Base-by-base conservation (phyloP, 2,888 invertebrate species). In the Eutolmus rufibarbis region DNA sequence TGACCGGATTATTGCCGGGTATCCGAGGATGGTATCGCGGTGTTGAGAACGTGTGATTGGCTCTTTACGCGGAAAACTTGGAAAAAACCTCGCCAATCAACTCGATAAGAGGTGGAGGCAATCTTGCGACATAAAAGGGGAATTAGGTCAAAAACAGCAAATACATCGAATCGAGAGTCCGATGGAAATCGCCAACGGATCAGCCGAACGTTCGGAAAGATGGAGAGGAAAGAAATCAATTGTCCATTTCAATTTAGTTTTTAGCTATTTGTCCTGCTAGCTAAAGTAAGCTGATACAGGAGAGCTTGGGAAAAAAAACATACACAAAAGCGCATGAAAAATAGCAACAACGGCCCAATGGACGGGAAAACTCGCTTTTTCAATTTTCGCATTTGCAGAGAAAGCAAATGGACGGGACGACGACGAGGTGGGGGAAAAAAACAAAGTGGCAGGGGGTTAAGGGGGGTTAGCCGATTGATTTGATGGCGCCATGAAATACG, bases 211-310 rank as follows among this genome's bases (percentile, higher is more conserved):
- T 14, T 40, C 56, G 23, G 81, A n/a, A 79, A 66, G 81, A 81
- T 56, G 56, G 51, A 51, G 56, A 34, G 19, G 66, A 84, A 86
- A 46, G 76, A 86, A 86, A 86, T 86, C 86, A 86, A 74, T 86
- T 86, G 86, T 86, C 86, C 86, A 76, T 86, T 86, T 86, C 86
- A 86, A 86, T 86, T 84, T 40, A 66, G 66, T 84, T 74, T 86
- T 86, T 43, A 86, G 74, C 40, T 74, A 74, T 86, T 86, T 86
- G 74, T 86, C 46, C n/a, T 23, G 74, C 40, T 34, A 76, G 74
- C 86, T 56, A 86, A 76, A 86, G 46, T 74, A 74, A 76, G 76
- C 46, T 86, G 74, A 57, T 37, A 84, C 74, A 74, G n/a, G 23
- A 57, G 66, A 28, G 40, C 66, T 31, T 74, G 82, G 84, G 23